phyloP scores from a whole-genome alignment of 2,888 invertebrate species.

The Chelonus formosanus region DNA sequence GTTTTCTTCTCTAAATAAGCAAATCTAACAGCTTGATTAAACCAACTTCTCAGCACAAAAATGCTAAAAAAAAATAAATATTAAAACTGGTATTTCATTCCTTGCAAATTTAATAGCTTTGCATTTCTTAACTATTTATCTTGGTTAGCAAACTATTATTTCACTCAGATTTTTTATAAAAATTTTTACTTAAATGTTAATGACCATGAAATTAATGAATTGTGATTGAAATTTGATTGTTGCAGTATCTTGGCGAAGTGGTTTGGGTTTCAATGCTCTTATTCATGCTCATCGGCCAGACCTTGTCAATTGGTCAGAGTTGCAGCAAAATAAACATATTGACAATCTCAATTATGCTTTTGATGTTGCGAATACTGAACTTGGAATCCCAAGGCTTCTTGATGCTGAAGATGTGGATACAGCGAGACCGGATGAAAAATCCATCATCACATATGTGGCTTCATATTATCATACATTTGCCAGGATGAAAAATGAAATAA shows the following conservation, averaged over 20 bases:
- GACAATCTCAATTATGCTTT: constrained; percentile 98
- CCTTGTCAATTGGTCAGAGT: constrained; percentile 85
- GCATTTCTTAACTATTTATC: no score
- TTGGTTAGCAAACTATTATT: no score
- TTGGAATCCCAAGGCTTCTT: constrained; percentile 91
- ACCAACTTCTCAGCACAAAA: not conserved
- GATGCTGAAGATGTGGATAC: constrained; percentile 98
- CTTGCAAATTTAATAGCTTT: no score
- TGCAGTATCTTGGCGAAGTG: constrained; percentile 89
- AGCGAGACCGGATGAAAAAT: constrained; percentile 94
- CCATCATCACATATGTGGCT: constrained; percentile 98
- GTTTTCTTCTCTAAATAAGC: no score
- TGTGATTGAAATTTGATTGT: not conserved
- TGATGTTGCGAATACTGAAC: constrained; percentile 89
- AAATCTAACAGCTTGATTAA: no score
- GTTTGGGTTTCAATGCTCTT: constrained; percentile 97
- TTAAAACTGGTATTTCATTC: not conserved
- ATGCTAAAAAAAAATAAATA: not conserved
- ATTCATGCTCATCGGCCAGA: constrained; percentile 98
- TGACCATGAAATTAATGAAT: constrained; percentile 2
- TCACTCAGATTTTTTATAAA: no score
- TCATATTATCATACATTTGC: constrained; percentile 99
- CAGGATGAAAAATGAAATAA: constrained; percentile 98
- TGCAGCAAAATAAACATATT: constrained; percentile 85
- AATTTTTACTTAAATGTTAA: not conserved